Evolutionary conservation across 2,888 invertebrate species (phyloP).

Genomic region (Ochlodes sylvanus): DNA sequence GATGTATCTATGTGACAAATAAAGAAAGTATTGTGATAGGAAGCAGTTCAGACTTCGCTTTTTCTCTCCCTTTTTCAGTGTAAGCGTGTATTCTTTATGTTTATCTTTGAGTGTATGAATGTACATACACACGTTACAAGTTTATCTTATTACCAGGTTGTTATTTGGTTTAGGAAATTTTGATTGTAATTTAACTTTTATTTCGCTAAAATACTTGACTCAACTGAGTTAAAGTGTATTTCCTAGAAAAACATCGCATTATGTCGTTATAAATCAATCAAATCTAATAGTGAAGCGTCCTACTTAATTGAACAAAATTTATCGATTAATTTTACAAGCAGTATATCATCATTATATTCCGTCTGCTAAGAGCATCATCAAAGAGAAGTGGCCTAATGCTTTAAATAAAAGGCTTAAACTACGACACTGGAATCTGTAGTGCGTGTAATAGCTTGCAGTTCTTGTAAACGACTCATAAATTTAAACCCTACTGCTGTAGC

Average conservation of each 20-base stretch:
- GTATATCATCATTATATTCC: constrained; percentile 30
- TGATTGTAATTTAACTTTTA: too few species aligned
- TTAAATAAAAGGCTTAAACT: constrained; percentile 35
- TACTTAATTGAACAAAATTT: constrained; percentile 30
- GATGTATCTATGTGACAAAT: too few species aligned
- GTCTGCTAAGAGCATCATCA: constrained; percentile 32
- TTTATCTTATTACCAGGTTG: too few species aligned
- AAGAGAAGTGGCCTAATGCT: constrained; percentile 25
- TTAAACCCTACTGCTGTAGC: constrained; percentile 5
- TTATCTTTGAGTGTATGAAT: too few species aligned
- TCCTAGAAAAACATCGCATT: background rate
- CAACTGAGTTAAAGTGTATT: too few species aligned
- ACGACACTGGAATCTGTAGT: constrained; percentile 30
- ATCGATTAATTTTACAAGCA: constrained; percentile 15
- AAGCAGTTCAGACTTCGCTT: too few species aligned
- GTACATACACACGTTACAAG: too few species aligned
- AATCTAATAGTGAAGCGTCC: constrained; percentile 12
- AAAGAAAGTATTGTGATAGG: too few species aligned
- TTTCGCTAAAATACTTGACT: too few species aligned
- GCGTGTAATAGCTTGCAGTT: constrained; percentile 30
- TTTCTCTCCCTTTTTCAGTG: too few species aligned
- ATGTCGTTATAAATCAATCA: constrained; percentile 21
- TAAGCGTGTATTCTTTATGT: too few species aligned
- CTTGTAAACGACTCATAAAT: background rate
- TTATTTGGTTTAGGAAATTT: too few species aligned